Base-by-base conservation (phyloP, 2,797 vertebrate species). In the Poecilia velifera region DNA sequence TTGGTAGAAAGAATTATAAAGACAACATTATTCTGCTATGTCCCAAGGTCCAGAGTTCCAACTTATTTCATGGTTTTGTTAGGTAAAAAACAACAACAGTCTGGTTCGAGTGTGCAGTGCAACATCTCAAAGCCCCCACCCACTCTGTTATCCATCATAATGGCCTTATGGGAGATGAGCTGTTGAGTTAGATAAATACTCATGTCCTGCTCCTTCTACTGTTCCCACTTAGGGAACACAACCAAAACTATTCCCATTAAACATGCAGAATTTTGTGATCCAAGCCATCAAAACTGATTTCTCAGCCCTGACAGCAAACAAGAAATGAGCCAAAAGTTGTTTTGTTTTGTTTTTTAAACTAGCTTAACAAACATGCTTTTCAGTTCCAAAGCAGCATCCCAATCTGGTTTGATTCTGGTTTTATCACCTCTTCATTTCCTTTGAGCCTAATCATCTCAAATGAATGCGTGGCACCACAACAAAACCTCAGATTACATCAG, bases 121-220 rank as follows among this genome's bases (percentile, higher is more conserved):
- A 66, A 64, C 49, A 10, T 59, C 79, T 86, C 85, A 72, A 77
- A 73, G 74, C 86, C 46, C 85, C 72, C 73, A 72, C 82, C 72
- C 73, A 72, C 82, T 85, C 82, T 82, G 88, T 95, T 92, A 90
- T 83, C 87, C 92, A 87, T 83, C 82, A 83, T 89, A 83, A 87
- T 81, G 84, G 84, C 89, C 85, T 87, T 86, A 72, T 79, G 83
- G 90, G 89, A 87, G 76, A 84, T 81, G 57, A 47, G 79, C 74
- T 82, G 76, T 80, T 81, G 74, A 84, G 72, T 76, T 59, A 20
- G 47, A 81, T 77, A 81, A 84, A 88, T 78, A 47, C 83, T 86
- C 82, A 84, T 31, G 36, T 90, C 79, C 85, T 81, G 73, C 68
- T 78, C 79, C 78, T 84, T 82, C 81, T 16, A 46, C 57, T 64